Percentiles rank a stretch among this genome's conserved stretches.
These are phyloP conservation scores for Leptobrachium ailaonicum DNA, from an alignment of 2,113 vertebrate species.

Conservation along the genomic window DNA sequence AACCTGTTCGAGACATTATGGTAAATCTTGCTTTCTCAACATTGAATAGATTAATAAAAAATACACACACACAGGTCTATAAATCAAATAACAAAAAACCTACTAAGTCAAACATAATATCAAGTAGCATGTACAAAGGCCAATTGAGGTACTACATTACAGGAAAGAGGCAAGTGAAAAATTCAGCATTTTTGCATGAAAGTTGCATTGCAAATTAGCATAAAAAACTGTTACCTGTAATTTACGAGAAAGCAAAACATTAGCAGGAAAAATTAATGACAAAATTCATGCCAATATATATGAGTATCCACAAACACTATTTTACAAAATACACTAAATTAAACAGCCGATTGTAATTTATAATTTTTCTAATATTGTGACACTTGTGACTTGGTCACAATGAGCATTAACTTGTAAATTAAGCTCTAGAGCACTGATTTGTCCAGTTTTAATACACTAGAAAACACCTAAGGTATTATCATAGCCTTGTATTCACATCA, in stretches of 20 bases:
- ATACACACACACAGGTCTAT: no score
- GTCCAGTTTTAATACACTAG: slow-evolving; percentile 4
- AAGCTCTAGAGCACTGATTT: not conserved
- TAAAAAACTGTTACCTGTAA: not conserved
- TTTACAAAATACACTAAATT: no score
- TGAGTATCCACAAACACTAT: not conserved
- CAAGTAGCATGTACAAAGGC: no score
- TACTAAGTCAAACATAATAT: no score
- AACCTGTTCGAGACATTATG: no score
- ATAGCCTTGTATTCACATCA: slow-evolving; percentile 3
- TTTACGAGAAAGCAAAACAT: not conserved
- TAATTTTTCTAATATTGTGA: no score
- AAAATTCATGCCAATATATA: not conserved
- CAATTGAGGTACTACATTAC: not conserved
- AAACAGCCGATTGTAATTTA: no score
- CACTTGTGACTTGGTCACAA: not conserved
- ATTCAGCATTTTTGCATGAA: not conserved
- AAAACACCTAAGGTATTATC: not conserved
- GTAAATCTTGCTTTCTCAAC: no score
- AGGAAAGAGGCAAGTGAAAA: not conserved
- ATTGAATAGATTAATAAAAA: no score
- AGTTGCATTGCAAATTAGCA: not conserved
- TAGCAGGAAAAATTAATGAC: not conserved
- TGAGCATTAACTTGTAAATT: not conserved
- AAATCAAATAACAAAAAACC: no score